These are phyloP conservation scores for Columba janthina DNA, from an alignment of 2,113 vertebrate genomes.

Conservation along the genomic window DNA sequence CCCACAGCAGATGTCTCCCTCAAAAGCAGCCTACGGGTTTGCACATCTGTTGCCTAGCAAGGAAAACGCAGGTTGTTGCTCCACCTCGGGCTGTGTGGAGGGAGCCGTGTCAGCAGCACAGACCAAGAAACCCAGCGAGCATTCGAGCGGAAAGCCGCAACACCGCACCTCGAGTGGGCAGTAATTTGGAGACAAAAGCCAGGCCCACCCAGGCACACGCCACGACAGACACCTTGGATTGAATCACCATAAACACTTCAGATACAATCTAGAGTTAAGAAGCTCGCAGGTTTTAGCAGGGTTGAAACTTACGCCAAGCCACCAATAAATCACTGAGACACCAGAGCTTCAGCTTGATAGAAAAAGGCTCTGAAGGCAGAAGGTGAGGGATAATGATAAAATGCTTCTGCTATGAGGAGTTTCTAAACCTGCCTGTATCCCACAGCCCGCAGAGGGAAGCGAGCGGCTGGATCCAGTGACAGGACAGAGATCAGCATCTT, in stretches of 20 bases:
- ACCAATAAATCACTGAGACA: neutral
- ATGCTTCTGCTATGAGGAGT: neutral
- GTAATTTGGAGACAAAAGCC: neutral
- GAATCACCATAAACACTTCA: neutral
- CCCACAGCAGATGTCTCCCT: neutral
- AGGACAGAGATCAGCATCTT: neutral
- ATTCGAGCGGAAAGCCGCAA: neutral
- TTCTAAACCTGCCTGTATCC: neutral
- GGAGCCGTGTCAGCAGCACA: neutral
- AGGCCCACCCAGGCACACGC: neutral
- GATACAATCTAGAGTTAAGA: neutral
- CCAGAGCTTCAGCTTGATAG: neutral
- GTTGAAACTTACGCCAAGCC: neutral
- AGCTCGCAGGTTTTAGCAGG: neutral
- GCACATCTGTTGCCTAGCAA: neutral
- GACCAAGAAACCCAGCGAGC: neutral
- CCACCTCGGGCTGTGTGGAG: rapidly evolving
- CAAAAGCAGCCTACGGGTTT: neutral
- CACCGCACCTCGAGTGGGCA: neutral
- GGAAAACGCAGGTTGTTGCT: rapidly evolving
- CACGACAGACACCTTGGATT: rapidly evolving
- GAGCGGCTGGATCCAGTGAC: neutral
- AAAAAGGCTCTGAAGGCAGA: neutral
- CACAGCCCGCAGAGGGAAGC: neutral
- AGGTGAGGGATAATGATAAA: neutral